Conservation (phyloP, 2,888 invertebrate species). For the Conchocele bisecta region DNA sequence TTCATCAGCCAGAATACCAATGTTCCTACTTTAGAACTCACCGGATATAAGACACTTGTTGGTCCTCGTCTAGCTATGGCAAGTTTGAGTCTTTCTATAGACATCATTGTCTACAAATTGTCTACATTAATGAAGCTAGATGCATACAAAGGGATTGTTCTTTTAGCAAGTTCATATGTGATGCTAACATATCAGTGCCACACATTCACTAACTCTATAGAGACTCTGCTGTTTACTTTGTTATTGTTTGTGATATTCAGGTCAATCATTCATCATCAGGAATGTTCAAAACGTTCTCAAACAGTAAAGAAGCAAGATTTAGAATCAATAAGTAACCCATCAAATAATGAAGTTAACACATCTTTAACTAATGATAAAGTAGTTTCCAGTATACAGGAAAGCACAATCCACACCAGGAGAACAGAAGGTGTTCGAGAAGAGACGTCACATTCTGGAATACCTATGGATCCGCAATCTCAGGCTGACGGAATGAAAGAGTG, state of each 20-base stretch:
- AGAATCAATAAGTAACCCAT: no score
- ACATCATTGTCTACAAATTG: conserved; percentile 91
- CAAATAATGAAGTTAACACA: no score
- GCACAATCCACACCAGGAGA: no score
- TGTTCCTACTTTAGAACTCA: background rate
- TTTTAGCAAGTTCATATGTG: conserved; percentile 93
- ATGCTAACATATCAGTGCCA: conserved; percentile 91
- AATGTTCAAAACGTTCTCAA: conserved; percentile 86
- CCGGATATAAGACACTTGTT: conserved; percentile 85
- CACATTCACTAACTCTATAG: conserved; percentile 94
- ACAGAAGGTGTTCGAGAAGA: no score
- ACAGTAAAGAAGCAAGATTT: background rate
- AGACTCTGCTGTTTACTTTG: conserved; percentile 89
- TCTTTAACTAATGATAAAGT: no score
- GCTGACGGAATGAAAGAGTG: no score
- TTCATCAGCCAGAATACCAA: conserved; percentile 19
- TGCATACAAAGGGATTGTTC: conserved; percentile 83
- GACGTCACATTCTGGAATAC: no score
- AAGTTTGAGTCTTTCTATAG: conserved; percentile 90
- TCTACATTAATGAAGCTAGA: conserved; percentile 67
- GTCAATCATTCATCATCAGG: conserved; percentile 81
- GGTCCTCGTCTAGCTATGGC: conserved; percentile 91
- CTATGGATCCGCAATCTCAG: no score
- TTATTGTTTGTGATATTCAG: conserved; percentile 12
- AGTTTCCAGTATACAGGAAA: no score